Base-by-base conservation (phyloP, 2,113 vertebrate genomes). In the Calonectris borealis region DNA sequence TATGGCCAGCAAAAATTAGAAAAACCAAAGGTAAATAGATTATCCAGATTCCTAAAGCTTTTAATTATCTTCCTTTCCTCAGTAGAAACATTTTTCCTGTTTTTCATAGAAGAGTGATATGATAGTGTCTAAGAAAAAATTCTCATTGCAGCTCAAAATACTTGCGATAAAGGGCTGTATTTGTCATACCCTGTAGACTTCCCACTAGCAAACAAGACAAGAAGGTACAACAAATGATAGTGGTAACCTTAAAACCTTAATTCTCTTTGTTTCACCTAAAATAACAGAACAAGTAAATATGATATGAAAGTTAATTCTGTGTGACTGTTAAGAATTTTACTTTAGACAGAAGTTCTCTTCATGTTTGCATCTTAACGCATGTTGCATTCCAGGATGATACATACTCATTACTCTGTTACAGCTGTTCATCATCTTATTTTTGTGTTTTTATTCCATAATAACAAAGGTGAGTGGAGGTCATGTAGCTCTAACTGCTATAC, bases 301-400 rank as follows among this genome's bases (percentile, higher is more conserved):
- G 16, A 48, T n/a, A 15, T 15, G 3, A 36, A 54, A 25, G 48
- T 76, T 71, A 52, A 85, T 60, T 88, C 40, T 66, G 4, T 65
- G 26, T 46, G 55, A 31, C 32, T 72, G 26, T 55, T 75, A 60
- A 36, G 48, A 73, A 17, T 73, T 75, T 52, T 65, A 32, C 36
- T 77, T 72, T 7, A 73, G 44, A 55, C 16, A 69, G 38, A 49
- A 51, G 14, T 78, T 85, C 42, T 83, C 26, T 64, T 83, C 27
- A 46, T 0, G 0, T 76, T 84, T 80, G 32, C 24, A 8, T 49
- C 51, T 81, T 77, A 52, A 21, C 2, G 5, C 5, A 3, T 12
- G 14, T 64, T 94, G 10, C 1, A 0, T 79, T 79, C 44, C n/a
- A 16, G 18, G 17, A 25, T 38, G 52, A 14, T 76, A 9, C 1